These are phyloP conservation scores for Panthera leo DNA, from an alignment of 2,113 vertebrate species.

Conservation along the genomic window DNA sequence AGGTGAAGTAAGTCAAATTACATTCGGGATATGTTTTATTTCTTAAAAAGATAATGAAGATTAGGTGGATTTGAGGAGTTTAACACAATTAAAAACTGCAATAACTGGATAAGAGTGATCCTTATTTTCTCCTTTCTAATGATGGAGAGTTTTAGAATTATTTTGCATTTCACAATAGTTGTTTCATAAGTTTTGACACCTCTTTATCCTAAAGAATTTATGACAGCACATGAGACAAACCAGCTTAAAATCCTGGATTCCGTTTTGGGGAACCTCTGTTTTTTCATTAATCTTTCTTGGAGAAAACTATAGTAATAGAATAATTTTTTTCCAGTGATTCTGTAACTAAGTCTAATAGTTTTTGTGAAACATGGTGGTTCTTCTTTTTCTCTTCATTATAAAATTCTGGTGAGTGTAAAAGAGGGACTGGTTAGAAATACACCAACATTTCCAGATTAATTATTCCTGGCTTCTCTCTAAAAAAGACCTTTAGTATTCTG, in stretches of 20 bases:
- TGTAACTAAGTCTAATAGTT: neutral
- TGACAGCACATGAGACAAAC: neutral
- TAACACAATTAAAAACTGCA: constrained; percentile 4
- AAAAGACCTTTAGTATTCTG: constrained; percentile 18
- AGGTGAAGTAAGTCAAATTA: neutral
- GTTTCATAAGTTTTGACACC: neutral
- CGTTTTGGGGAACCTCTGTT: neutral
- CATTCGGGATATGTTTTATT: neutral
- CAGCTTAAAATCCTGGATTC: neutral
- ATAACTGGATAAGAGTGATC: neutral
- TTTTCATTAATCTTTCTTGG: constrained; percentile 6
- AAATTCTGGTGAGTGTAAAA: neutral
- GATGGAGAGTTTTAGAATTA: constrained; percentile 31
- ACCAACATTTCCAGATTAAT: neutral
- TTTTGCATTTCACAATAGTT: neutral
- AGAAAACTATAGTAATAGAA: neutral
- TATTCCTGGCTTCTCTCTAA: neutral
- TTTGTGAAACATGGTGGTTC: neutral
- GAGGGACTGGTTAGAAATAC: neutral
- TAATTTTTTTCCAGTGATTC: neutral
- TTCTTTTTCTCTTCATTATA: neutral
- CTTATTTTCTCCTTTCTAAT: neutral
- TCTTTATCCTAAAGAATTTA: neutral
- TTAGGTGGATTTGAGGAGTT: neutral
- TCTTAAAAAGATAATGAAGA: neutral